Conservation (phyloP, 2,113 vertebrate species). For the Indri indri region DNA sequence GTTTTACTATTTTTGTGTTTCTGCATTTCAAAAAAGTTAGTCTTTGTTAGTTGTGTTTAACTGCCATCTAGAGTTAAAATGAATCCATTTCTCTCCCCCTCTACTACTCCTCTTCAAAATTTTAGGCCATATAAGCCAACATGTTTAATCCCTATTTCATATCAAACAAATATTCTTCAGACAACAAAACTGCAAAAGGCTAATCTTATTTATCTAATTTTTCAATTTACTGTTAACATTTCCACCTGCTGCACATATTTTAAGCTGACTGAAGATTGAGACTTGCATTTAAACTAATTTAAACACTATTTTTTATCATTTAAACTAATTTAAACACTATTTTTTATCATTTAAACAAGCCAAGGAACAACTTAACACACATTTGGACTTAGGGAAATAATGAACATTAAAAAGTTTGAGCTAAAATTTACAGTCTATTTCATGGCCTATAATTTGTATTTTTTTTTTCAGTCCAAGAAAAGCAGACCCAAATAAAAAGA, state of each 20-base stretch:
- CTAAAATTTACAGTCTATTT: neutral
- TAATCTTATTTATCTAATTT: neutral
- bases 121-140: slow-evolving; percentile 21
- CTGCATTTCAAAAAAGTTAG: slow-evolving; percentile 54
- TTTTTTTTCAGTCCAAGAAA: slow-evolving; percentile 26
- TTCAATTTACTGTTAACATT: slow-evolving; percentile 8
- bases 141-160: neutral
- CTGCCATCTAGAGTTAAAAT: slow-evolving; percentile 87
- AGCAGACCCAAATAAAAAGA: slow-evolving; percentile 1
- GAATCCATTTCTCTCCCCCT: slow-evolving; percentile 64
- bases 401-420: neutral
- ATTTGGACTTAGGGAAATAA: neutral
- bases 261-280: neutral
- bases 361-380: neutral
- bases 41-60: slow-evolving; percentile 84
- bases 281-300: slow-evolving; percentile 9
- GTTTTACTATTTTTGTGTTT: slow-evolving; percentile 69
- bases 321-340: slow-evolving; percentile 30
- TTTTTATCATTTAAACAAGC: neutral
- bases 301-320: slow-evolving; percentile 8
- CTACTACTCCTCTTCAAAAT: slow-evolving; percentile 1
- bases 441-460: neutral
- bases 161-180: slow-evolving; percentile 31
- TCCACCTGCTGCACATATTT: slow-evolving; percentile 7
- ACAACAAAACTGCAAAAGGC: slow-evolving; percentile 7